Base-by-base conservation (phyloP, 2,113 vertebrate species). In the Jacana jacana region DNA sequence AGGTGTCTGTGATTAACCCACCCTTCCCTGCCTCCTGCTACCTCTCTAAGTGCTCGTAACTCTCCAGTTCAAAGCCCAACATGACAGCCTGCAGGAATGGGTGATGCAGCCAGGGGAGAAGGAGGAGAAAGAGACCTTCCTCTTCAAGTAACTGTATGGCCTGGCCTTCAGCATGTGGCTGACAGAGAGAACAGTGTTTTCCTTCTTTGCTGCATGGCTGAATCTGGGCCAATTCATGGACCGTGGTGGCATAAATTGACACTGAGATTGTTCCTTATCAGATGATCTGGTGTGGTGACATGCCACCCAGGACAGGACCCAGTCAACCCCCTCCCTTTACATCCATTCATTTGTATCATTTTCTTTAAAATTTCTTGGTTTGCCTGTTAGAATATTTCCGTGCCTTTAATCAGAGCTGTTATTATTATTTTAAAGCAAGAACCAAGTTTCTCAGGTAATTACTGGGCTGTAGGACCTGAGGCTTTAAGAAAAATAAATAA, bases 401-500 rank as follows among this genome's bases (percentile, higher is more conserved):
- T 25, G 31, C 33, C 61, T 65, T 89, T 60, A 63, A 63, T 48
- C 70, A 72, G 69, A 71, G 30, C 57, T 89, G 42, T 37, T 87
- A 42, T 13, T 78, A 31, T 49, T 58, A 19, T 64, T 89, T 60
- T 55, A 82, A 85, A 84, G 60, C 40, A 87, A 71, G 51, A 81
- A 69, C 31, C 8, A 44, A 35, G 18, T 76, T 89, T 87, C 78
- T 85, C 46, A 64, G 64, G 72, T 55, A 84, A 86, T 70, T 81
- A 61, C 33, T 39, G 35, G 19, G 33, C 86, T 93, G 12, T 30
- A 86, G 28, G 39, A 90, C 46, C 46, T 30, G 60, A 77, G 39
- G 51, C 60, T 81, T 89, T 65, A 88, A 75, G 64, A 88, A 86
- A 92, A 96, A 60, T 77, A 49, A 92, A 63, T 71, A 88, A 88